Base-by-base conservation (phyloP, 2,797 vertebrate species). In the Malurus splendens region DNA sequence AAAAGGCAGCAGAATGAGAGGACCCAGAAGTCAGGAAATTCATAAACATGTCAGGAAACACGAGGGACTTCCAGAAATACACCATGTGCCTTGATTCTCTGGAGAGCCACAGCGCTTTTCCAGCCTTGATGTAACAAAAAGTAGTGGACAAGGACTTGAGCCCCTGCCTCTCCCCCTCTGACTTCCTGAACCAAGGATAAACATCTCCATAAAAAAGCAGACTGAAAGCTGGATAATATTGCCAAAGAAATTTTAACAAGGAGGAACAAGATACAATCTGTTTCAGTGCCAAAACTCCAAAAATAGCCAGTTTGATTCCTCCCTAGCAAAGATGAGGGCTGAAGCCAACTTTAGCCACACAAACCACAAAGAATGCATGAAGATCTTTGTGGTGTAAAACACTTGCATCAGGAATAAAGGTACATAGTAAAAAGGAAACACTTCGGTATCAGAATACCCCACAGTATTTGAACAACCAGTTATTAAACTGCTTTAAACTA, bases 81-180 rank as follows among this genome's bases (percentile, higher is more conserved):
- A 24, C 17, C 36, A 32, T 20, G 25, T 55, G 25, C 23, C 18
- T 62, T 48, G 18, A 74, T 38, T 7, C 14, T 74, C 38, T 42
- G n/a, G 42, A 51, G 41, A 50, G n/a, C 8, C 20, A 38, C 17
- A 65, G 30, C 0, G 0, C 25, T 68, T 68, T 61, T 22, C 36
- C n/a, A 50, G 47, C 32, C 42, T 32, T 22, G 10, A 39, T 6
- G 13, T 0, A 57, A 18, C 11, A 68, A 68, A 78, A 65, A 52
- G 8, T 2, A 67, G n/a, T 3, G 8, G 28, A 30, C 30, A 70
- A 71, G 4, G 9, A 89, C 50, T 2, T 14, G 30, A 90, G 13
- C 2, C 6, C 15, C n/a, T 28, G 8, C 9, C 39, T 50, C 16
- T 24, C 51, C 4, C 12, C 27, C 4, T 14, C 24, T 18, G 16